A percentile compares a stretch with the other conserved stretches of the same genome.
Conservation (phyloP, 2,113 vertebrate species). For the Protobothrops flavoviridis region DNA sequence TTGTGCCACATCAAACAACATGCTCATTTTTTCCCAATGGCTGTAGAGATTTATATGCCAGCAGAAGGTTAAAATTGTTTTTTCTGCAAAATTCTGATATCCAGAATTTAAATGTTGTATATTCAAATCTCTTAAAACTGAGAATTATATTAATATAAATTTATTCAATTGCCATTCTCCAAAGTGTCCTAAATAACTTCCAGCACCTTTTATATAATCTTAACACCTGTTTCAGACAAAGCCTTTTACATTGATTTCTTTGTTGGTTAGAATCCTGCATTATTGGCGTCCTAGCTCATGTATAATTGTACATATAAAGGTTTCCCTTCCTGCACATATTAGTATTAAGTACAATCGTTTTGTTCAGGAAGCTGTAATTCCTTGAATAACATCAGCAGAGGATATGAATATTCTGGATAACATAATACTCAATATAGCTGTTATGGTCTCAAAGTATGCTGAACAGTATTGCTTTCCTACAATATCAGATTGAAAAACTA, state of each 20-base stretch:
- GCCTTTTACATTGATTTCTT: background rate
- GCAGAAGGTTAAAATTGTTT: background rate
- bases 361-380: background rate
- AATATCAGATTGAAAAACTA: background rate
- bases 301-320: background rate
- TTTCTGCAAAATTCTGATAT: background rate
- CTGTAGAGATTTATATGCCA: background rate
- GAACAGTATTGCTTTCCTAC: background rate
- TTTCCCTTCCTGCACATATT: background rate
- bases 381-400: background rate
- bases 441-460: background rate
- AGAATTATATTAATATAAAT: background rate
- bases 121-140: background rate
- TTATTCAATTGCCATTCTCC: background rate
- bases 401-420: background rate
- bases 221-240: background rate
- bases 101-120: background rate
- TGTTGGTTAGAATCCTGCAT: background rate
- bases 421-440: background rate
- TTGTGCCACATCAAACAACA: background rate
- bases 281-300: background rate
- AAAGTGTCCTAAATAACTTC: background rate
- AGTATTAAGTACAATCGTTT: background rate
- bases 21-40: background rate
- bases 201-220: background rate